Base-by-base conservation (phyloP, 2,888 invertebrate genomes). In the Ophion ventricosus region DNA sequence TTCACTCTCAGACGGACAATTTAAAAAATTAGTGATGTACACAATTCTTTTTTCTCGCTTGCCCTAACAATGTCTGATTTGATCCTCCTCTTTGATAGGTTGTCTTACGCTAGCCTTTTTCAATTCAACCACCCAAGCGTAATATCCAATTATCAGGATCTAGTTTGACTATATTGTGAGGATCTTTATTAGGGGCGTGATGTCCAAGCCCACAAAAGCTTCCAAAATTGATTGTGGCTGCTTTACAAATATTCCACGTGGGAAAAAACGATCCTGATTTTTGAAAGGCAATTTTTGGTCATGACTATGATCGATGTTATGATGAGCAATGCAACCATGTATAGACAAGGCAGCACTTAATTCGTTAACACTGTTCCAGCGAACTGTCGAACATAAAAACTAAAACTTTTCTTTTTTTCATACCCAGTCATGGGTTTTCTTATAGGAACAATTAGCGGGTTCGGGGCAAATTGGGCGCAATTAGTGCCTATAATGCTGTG, bases 391-490 rank as follows among this genome's bases (percentile, higher is more conserved):
- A 2, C 17, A 10, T 1, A 17, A 1, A 67, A 66, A 49, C 25
- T 49, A 4, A 25, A 2, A 17, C 56, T 57, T 8, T 23, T 57
- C 49, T 63, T 63, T 64, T 64, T 64, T 43, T 66, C 8, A 5
- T 78, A 1, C 17, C 2, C 87, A 93, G 92, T 89, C 73, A 83
- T 87, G 73, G 87, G 85, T 57, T 90, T 91, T 80, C 77, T 91
- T 63, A 61, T 92, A 82, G 90, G 91, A 79, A 87, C 90, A 80
- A 66, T 88, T 72, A 90, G 92, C 88, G 87, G 91, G 87, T 91
- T 92, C 43, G 92, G 89, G 72, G 88, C 90, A 82, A 92, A 92
- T 88, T 93, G 92, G 92, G 90, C 88, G 54, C 88, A 92, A 86
- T 85, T 89, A 63, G 90, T 92, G 69, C 91, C 90, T 64, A 90